phyloP scores from a whole-genome alignment of 2,888 invertebrate species.

The Cephonodes hylas region DNA sequence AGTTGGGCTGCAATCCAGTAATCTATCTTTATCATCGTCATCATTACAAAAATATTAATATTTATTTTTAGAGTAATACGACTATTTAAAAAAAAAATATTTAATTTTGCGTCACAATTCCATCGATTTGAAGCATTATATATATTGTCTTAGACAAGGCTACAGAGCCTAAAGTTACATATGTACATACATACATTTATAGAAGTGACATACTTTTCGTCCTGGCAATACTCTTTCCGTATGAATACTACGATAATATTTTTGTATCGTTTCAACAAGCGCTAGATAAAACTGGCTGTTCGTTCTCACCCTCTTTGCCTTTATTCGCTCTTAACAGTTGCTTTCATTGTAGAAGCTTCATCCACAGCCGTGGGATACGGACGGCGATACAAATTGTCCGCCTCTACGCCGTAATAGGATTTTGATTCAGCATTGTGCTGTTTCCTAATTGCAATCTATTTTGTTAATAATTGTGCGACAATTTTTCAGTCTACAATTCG shows the following conservation, averaged over 20 bases:
- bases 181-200: no score
- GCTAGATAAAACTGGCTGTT: background rate
- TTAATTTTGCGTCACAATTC: no score
- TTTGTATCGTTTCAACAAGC: background rate
- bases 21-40: no score
- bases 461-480: background rate
- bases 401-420: constrained; percentile 36
- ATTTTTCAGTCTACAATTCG: background rate
- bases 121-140: no score
- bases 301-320: constrained; percentile 22
- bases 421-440: constrained; percentile 34
- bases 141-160: no score
- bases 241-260: background rate
- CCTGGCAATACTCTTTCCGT: no score
- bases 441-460: constrained; percentile 3
- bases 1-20: no score
- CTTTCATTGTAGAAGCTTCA: constrained; percentile 54
- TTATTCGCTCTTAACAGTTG: constrained; percentile 40
- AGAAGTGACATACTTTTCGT: no score
- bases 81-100: no score
- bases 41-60: no score
- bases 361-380: constrained; percentile 36
- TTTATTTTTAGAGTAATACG: no score
- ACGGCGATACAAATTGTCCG: constrained; percentile 39
- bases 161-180: no score